Conservation (phyloP, 2,797 vertebrate genomes). For the Pelobates cultripes region DNA sequence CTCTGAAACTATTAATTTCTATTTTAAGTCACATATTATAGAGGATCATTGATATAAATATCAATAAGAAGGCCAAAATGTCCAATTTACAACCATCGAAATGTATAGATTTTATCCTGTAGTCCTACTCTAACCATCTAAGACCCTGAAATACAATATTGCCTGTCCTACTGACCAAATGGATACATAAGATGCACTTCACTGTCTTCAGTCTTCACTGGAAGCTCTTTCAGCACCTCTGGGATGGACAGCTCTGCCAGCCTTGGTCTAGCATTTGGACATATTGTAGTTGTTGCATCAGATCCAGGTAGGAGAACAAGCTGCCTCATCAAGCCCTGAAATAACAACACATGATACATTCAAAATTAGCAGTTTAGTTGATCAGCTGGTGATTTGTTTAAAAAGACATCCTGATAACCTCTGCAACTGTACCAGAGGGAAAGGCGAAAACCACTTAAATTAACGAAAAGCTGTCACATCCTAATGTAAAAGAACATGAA, state of each 20-base stretch:
- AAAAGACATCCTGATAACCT: not conserved
- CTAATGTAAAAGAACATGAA: too few relatives aligned
- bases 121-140: not conserved
- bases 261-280: slow-evolving; percentile 73
- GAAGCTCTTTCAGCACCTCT: slow-evolving; percentile 69
- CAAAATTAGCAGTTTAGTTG: not conserved
- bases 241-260: slow-evolving; percentile 83
- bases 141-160: not conserved
- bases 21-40: too few relatives aligned
- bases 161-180: slow-evolving; percentile 77
- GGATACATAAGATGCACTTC: slow-evolving; percentile 72
- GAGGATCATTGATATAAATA: too few relatives aligned
- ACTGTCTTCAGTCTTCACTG: slow-evolving; percentile 61
- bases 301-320: slow-evolving; percentile 92
- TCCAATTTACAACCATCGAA: not conserved
- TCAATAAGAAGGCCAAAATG: too few relatives aligned
- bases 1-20: too few relatives aligned
- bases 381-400: slow-evolving; percentile 7
- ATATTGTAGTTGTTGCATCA: slow-evolving; percentile 82
- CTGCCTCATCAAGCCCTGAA: slow-evolving; percentile 91
- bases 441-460: too few relatives aligned
- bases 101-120: not conserved
- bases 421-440: too few relatives aligned
- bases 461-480: too few relatives aligned
- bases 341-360: slow-evolving; percentile 28